Evolutionary conservation across 35 echinoderm and acorn worm genomes (phyloP), one percentile per base, ranked within the genome.

Genomic region (Ophiothrix spiculata): DNA sequence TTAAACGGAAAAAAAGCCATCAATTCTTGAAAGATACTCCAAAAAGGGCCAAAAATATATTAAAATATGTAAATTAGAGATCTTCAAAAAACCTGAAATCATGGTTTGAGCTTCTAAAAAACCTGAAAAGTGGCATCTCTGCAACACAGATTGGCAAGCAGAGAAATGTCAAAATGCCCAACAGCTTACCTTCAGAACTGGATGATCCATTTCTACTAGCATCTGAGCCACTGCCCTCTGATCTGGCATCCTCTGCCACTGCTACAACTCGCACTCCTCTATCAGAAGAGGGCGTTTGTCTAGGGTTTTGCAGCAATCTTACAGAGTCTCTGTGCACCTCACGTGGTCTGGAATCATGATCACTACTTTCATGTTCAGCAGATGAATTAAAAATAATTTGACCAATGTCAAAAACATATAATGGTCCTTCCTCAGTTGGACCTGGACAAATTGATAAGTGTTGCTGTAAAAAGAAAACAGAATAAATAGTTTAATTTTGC

Each of bases 381-480:
- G 85, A 73, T 23, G 93, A 87, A 34, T 87, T 87, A 84, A 95
- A 95, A 36, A 91, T 91, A 13, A 95, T 91, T 60, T 95, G 93
- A 33, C 93, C 90, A 17, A 95, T 73, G 78, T 95, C 93, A 60
- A 95, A 79, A 39, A 90, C 90, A 32, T 95, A 95, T 33, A 91
- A 81, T 0, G 93, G 89, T 78, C 91, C 93, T 76, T 95, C 93
- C 8, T 69, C 60, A 12, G 60, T 25, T 4, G 60, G 60, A 74
- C 89, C 90, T 2, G 90, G 63, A 76, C 83, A 85, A n/a, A 86
- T 85, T 19, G 93, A 85, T 40, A 95, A 38, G 38, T 90, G 80
- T 29, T 64, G 82, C 74, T 90, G 83, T 37, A 79, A 45, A 33
- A 31, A n/a, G n/a, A n/a, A n/a, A n/a, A n/a, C n/a, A n/a, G n/a